phyloP scores from a whole-genome alignment of 2,888 invertebrate species.

The Nyleta sp. region DNA sequence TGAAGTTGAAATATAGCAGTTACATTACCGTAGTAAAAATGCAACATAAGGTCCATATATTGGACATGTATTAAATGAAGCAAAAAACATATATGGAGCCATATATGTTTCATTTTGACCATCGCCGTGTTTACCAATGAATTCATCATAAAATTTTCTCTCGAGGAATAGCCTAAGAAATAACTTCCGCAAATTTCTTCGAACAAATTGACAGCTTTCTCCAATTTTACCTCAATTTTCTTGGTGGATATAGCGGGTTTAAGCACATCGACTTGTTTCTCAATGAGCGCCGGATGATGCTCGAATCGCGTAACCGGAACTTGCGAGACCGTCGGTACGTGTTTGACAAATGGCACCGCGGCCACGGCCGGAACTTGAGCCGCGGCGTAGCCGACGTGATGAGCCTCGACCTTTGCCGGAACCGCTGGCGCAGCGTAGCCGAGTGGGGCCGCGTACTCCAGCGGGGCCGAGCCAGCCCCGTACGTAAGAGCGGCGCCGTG shows the following conservation, averaged over 20 bases:
- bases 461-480: conserved; percentile 48
- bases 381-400: conserved; percentile 72
- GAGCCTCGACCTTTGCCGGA: conserved; percentile 70
- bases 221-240: conserved; percentile 83
- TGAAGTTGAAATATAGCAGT: too few relatives aligned
- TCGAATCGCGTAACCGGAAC: conserved; percentile 83
- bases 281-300: conserved; percentile 83
- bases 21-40: too few relatives aligned
- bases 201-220: too few relatives aligned
- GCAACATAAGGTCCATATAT: too few relatives aligned
- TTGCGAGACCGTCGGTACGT: conserved; percentile 83
- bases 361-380: conserved; percentile 77
- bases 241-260: conserved; percentile 85
- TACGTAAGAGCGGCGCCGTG: conserved; percentile 73
- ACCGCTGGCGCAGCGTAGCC: conserved; percentile 60
- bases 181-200: too few relatives aligned
- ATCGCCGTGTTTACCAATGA: too few relatives aligned
- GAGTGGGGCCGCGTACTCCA: conserved; percentile 61
- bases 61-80: too few relatives aligned
- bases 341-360: conserved; percentile 77
- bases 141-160: too few relatives aligned
- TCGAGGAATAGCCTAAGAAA: too few relatives aligned
- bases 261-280: conserved; percentile 85
- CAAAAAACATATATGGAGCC: too few relatives aligned
- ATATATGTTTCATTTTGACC: too few relatives aligned